phyloP scores from a whole-genome alignment of 2,113 vertebrate genomes.

The Pogonocichla stellata region DNA sequence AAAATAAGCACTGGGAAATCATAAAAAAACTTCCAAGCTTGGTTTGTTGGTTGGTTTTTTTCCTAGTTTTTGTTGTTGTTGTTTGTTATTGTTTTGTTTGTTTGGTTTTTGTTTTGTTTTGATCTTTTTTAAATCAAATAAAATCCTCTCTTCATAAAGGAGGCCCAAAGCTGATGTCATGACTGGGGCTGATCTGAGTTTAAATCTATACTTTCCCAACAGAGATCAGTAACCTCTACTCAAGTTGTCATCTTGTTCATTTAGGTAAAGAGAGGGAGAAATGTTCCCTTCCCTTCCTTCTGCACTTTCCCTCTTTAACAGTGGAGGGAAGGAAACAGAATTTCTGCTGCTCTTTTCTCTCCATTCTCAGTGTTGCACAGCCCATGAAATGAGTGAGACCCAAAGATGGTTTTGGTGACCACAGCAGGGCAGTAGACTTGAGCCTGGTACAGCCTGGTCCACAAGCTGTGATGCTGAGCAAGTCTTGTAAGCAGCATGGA shows the following conservation, averaged over 20 bases:
- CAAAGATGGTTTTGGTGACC: background rate
- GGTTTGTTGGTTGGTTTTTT: background rate
- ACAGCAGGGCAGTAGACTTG: background rate
- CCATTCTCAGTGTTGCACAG: background rate
- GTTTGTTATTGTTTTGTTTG: background rate
- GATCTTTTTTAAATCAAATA: background rate
- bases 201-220: background rate
- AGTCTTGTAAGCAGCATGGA: background rate
- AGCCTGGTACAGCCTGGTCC: background rate
- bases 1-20: background rate
- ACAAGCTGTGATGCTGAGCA: background rate
- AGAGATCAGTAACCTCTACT: background rate
- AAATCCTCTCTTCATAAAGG: background rate
- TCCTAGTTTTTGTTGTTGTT: too few relatives aligned
- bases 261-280: background rate
- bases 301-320: background rate
- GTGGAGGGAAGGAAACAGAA: background rate
- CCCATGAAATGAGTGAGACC: background rate
- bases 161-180: background rate
- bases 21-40: background rate
- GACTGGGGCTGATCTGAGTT: background rate
- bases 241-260: rapidly evolving
- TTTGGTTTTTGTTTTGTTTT: background rate
- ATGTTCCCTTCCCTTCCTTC: background rate
- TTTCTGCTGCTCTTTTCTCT: background rate